Base-by-base conservation (phyloP, 1,140 invertebrate genomes). In the Lerema accius region DNA sequence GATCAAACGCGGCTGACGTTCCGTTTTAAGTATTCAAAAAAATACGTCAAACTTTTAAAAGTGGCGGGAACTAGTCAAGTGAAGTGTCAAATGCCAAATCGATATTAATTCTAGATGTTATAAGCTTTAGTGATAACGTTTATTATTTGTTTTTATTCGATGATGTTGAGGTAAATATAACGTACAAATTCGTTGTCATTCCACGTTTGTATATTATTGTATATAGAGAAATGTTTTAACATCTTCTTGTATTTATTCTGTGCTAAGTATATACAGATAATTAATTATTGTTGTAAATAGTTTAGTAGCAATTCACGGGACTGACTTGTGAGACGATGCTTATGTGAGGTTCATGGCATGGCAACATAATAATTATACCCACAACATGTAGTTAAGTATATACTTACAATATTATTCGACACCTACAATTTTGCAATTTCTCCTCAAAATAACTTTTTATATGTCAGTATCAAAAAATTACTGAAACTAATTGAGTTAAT, bases 171-270 rank as follows among this genome's bases (percentile, higher is more conserved):
- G 65, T 73, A 65, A 48, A 72, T 46, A 16, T 78, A 78, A 84
- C 85, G 85, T 88, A 88, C 85, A 88, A 88, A 79, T 71, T 76
- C 78, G 77, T 71, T 77, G 77, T 84, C 73, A 82, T 80, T 82
- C 71, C 70, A 78, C 75, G 63, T 75, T 53, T 87, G 84, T 87
- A 85, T 71, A 84, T 80, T 79, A 67, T 73, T 85, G 84, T 87
- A 86, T 63, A 87, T 81, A 87, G 72, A 51, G 53, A 71, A 82
- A 79, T 71, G 67, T 80, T 77, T 81, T 78, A 76, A 65, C 62
- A 63, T 73, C 67, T 70, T 72, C 72, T 66, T 82, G 78, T 85
- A 87, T 80, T 86, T 83, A 84, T 84, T 84, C 70, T 56, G 67
- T 73, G 71, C 66, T 83, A 78, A 76, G 69, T 46, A 17, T 9